These are phyloP conservation scores for Plodia interpunctella DNA, from an alignment of 1,140 invertebrate species.

Conservation along the genomic window DNA sequence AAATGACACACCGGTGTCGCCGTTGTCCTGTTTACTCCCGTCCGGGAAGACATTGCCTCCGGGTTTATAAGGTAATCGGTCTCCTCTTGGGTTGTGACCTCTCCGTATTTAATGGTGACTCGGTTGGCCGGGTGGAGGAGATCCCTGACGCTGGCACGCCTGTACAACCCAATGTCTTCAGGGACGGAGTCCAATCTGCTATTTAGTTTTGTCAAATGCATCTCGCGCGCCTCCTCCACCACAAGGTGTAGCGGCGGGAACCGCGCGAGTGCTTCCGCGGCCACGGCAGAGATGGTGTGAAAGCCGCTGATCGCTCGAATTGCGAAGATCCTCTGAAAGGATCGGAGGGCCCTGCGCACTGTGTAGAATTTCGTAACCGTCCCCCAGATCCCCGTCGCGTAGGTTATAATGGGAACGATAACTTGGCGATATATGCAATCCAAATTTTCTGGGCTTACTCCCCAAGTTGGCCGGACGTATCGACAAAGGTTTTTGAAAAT, in stretches of 20 bases:
- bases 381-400: too few relatives aligned
- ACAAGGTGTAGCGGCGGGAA: not conserved
- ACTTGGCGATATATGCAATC: too few relatives aligned
- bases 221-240: too few relatives aligned
- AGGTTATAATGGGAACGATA: too few relatives aligned
- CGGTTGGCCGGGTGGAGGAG: not conserved
- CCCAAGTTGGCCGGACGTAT: too few relatives aligned
- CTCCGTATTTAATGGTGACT: not conserved
- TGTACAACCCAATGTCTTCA: not conserved
- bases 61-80: not conserved
- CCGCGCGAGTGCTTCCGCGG: not conserved
- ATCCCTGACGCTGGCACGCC: not conserved
- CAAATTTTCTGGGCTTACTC: too few relatives aligned
- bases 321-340: slow-evolving; percentile 9
- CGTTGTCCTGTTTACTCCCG: too few relatives aligned
- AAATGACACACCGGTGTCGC: too few relatives aligned
- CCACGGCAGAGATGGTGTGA: slow-evolving; percentile 4
- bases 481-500: not conserved
- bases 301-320: slow-evolving; percentile 8
- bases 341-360: not conserved
- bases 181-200: too few relatives aligned
- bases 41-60: not conserved
- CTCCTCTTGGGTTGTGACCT: not conserved
- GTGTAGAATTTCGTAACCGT: not conserved
- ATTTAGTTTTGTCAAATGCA: too few relatives aligned